Evolutionary conservation across 2,113 vertebrate genomes (phyloP), one percentile per base, ranked within the genome.

Genomic region (Centropus unirufus): DNA sequence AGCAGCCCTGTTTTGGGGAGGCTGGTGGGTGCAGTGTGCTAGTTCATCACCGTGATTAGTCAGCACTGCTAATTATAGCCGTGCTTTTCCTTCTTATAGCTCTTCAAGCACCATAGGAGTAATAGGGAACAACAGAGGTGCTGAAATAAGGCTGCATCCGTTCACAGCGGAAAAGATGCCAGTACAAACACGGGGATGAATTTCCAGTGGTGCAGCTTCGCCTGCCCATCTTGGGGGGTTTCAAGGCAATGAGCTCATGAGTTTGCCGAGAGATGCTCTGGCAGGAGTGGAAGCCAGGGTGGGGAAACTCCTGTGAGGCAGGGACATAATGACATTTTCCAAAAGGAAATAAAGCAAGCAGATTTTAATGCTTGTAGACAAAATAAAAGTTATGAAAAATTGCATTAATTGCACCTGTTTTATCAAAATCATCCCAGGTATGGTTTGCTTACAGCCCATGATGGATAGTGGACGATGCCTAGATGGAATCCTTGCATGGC

Each of bases 41-140:
- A 1, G 32, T 91, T 95, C 87, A 74, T 57, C 66, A 79, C 92
- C 90, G 90, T 75, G 69, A 95, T 96, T 96, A 94, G 87, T 96
- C 95, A 96, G 95, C 96, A 85, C 47, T 27, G 93, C 95, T 96
- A 96, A 96, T 96, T 96, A 96, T 91, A 94, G 84, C 92, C 1
- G 1, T 10, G 39, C 74, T 57, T 72, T 40, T 47, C 82, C 62
- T 72, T 32, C 93, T 57, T 6, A 2, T 6, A 93, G 78, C 93
- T 91, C 90, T 66, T 94, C 78, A 4, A 75, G 87, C 66, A 12
- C 84, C 6, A 5, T 29, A 47, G 84, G 92, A 92, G 93, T 89
- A 84, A 52, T 6, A 55, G 77, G 81, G 93, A 96, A 36, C 49
- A 69, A 4, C 6, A 36, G 72, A 89, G 87, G 80, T 4, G 9